phyloP scores from a whole-genome alignment of 1,140 invertebrate species.

The Colletes gigas region DNA sequence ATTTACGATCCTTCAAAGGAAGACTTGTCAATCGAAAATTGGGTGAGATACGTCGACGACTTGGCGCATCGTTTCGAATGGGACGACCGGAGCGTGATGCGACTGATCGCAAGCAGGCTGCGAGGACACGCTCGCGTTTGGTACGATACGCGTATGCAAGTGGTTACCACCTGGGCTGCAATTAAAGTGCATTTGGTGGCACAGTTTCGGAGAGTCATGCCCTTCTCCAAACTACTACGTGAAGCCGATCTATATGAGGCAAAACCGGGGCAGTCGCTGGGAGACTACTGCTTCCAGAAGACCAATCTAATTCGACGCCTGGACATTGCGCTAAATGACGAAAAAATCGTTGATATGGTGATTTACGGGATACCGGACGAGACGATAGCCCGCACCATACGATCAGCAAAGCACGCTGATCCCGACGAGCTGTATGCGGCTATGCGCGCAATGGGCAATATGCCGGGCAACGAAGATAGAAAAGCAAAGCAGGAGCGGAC shows the following conservation, averaged over 20 bases:
- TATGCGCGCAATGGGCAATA: neutral
- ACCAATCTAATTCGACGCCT: neutral
- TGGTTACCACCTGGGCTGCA: neutral
- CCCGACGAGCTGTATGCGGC: neutral
- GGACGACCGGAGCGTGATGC: too few species aligned
- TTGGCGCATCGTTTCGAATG: too few species aligned
- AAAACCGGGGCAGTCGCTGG: neutral
- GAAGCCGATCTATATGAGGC: neutral
- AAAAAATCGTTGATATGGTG: neutral
- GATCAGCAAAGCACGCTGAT: neutral
- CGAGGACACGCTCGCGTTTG: too few species aligned
- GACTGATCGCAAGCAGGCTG: neutral
- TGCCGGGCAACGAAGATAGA: neutral
- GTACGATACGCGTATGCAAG: neutral
- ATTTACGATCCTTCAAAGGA: too few species aligned
- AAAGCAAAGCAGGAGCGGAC: too few species aligned
- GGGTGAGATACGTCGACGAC: too few species aligned
- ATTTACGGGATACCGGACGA: neutral
- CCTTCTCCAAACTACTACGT: too few species aligned
- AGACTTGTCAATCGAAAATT: too few species aligned
- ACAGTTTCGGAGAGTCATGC: too few species aligned
- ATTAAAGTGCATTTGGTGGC: neutral
- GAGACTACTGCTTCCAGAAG: conserved; percentile 20
- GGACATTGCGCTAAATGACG: neutral
- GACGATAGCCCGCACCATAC: neutral